phyloP scores from a whole-genome alignment of 2,888 invertebrate genomes.

The Ctena decussata region DNA sequence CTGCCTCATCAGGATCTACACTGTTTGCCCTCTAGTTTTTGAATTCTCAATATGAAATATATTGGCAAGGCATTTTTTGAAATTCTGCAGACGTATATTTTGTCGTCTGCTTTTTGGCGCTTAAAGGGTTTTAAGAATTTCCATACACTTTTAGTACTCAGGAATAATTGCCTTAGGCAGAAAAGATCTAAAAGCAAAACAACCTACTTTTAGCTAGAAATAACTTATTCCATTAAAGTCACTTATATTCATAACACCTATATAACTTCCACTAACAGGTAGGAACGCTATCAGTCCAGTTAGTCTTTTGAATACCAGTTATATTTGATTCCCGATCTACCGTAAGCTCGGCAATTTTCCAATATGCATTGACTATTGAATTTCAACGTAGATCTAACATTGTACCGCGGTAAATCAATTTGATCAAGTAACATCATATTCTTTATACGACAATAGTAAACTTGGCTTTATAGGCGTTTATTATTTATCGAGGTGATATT shows the following conservation, averaged over 20 bases:
- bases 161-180: too few relatives aligned
- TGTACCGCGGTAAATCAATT: slow-evolving; percentile 3
- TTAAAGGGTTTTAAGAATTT: too few relatives aligned
- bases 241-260: background rate
- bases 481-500: background rate
- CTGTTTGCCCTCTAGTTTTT: too few relatives aligned
- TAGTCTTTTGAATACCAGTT: background rate
- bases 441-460: background rate
- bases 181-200: background rate
- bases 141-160: too few relatives aligned
- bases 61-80: too few relatives aligned
- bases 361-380: slow-evolving; percentile 14
- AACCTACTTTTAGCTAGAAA: background rate
- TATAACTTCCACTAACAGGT: background rate
- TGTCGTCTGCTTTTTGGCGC: too few relatives aligned
- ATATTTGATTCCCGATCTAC: slow-evolving; percentile 9
- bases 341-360: slow-evolving; percentile 12
- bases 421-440: slow-evolving; percentile 11
- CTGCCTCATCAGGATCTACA: too few relatives aligned
- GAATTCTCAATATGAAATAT: too few relatives aligned
- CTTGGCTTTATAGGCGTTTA: background rate
- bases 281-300: background rate
- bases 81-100: too few relatives aligned
- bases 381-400: slow-evolving; percentile 10
- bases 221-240: background rate